These are phyloP conservation scores for Ammodramus savannarum DNA, from an alignment of 2,113 vertebrate species.

Conservation along the genomic window DNA sequence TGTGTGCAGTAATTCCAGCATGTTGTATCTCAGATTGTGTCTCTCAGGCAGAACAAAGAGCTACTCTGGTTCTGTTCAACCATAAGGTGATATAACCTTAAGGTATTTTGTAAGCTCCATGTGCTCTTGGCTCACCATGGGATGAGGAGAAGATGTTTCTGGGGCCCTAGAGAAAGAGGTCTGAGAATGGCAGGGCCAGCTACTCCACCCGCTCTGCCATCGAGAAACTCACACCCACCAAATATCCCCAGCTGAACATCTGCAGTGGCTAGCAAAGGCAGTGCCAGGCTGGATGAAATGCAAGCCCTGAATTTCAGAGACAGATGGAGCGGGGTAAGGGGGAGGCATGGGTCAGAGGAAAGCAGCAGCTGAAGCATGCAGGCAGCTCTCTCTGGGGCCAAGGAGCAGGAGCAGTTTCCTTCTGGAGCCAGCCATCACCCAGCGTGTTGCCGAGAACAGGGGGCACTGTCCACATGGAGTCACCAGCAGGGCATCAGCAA, in stretches of 20 bases:
- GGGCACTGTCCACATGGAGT: rapidly evolving
- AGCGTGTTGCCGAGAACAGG: background rate
- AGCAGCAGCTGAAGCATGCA: background rate
- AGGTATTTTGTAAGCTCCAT: background rate
- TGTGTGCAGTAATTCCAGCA: background rate
- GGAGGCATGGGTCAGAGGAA: background rate
- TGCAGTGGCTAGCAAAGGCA: background rate
- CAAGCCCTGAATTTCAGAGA: background rate
- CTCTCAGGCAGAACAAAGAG: background rate
- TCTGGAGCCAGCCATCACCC: background rate
- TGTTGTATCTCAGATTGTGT: rapidly evolving
- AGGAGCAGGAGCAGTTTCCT: background rate
- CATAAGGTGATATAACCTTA: background rate
- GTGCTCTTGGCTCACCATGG: background rate
- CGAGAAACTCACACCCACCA: background rate
- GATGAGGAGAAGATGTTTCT: background rate
- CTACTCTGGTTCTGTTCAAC: background rate
- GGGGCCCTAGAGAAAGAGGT: background rate
- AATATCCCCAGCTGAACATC: background rate
- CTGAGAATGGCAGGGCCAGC: background rate
- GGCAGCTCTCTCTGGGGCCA: background rate
- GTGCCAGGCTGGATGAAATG: background rate
- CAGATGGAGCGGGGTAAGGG: background rate
- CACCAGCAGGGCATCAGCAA: background rate
- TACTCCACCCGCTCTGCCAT: background rate